phyloP scores from a whole-genome alignment of 2,888 invertebrate genomes.

The Heliconius aoede region DNA sequence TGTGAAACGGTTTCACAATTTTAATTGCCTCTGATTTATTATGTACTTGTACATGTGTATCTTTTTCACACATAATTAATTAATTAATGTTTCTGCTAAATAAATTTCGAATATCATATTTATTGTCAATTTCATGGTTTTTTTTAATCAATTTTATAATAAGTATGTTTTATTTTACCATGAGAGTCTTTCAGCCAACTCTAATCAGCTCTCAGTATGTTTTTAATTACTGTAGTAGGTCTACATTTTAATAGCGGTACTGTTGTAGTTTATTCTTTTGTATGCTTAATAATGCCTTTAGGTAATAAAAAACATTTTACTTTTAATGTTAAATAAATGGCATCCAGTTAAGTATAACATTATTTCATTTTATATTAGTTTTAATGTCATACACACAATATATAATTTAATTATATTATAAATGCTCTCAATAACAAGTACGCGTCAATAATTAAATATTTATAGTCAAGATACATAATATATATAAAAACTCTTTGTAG shows the following conservation, averaged over 20 bases:
- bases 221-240: slow-evolving; percentile 14
- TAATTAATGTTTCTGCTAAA: slow-evolving; percentile 12
- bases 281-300: not conserved
- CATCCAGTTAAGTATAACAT: not conserved
- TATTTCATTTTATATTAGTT: not conserved
- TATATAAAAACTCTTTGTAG: not conserved
- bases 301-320: not conserved
- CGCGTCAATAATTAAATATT: not conserved
- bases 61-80: not conserved
- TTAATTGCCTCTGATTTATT: slow-evolving; percentile 8
- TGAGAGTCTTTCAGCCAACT: not conserved
- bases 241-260: slow-evolving; percentile 2
- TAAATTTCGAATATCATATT: not conserved
- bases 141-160: not conserved
- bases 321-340: slow-evolving; percentile 3
- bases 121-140: not conserved
- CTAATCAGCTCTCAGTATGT: slow-evolving; percentile 6
- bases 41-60: not conserved
- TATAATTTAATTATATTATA: not conserved
- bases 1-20: not conserved
- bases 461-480: not conserved
- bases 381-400: slow-evolving; percentile 26
- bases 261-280: slow-evolving; percentile 12
- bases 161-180: not conserved
- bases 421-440: not conserved